Evolutionary conservation across 2,113 vertebrate genomes (phyloP).

Genomic region (Nansenia antarctica): DNA sequence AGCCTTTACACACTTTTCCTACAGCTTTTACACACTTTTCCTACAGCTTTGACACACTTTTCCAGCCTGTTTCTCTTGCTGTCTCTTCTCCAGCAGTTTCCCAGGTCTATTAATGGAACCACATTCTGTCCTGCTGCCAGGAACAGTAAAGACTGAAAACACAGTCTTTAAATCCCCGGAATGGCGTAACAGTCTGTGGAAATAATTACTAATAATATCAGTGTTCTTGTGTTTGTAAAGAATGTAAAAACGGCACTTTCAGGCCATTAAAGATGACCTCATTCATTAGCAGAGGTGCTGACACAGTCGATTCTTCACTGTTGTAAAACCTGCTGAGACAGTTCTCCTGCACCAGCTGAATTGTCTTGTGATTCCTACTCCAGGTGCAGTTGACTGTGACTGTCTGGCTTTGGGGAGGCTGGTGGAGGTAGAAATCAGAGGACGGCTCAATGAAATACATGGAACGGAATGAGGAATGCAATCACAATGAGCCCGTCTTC

Average conservation of each 20-base stretch:
- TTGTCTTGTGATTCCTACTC: background rate
- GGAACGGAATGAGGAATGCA: too few relatives aligned
- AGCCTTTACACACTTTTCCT: too few relatives aligned
- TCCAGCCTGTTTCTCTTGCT: conserved; percentile 6
- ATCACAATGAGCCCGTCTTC: too few relatives aligned
- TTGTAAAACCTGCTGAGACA: background rate
- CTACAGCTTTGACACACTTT: too few relatives aligned
- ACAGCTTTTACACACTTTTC: too few relatives aligned
- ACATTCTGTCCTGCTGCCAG: conserved; percentile 56
- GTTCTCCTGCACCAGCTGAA: background rate
- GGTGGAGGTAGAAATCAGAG: too few relatives aligned
- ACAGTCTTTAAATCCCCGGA: conserved; percentile 26
- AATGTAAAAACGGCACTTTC: conserved; percentile 44
- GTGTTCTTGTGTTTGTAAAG: conserved; percentile 7
- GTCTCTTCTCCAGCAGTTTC: conserved; percentile 11
- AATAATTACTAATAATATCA: conserved; percentile 28
- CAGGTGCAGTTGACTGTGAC: too few relatives aligned
- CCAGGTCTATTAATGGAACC: conserved; percentile 52
- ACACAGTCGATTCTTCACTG: background rate
- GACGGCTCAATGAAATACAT: too few relatives aligned
- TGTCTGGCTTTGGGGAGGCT: too few relatives aligned
- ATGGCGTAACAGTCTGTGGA: conserved; percentile 24
- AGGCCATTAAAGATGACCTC: conserved; percentile 36
- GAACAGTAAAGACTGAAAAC: conserved; percentile 53
- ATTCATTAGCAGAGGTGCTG: conserved; percentile 16